Evolutionary conservation across 2,888 invertebrate species (phyloP).

Genomic region (Listrodromus nycthemerus): DNA sequence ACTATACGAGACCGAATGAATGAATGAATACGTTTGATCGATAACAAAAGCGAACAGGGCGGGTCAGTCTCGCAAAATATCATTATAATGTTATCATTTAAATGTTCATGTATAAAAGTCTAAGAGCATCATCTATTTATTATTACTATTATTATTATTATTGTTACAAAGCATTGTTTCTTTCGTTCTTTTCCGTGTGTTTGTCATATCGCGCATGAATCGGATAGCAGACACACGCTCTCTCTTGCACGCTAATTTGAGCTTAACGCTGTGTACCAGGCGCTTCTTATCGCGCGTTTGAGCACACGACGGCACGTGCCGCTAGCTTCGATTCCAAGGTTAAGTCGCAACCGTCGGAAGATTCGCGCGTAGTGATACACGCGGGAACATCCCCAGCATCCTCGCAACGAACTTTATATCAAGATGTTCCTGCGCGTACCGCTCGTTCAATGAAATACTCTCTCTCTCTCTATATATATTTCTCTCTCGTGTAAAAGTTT

Average conservation of each 20-base stretch:
- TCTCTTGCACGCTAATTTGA: slow-evolving; percentile 76
- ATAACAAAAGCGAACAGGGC: slow-evolving; percentile 33
- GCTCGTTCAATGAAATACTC: slow-evolving; percentile 54
- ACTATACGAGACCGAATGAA: slow-evolving; percentile 14
- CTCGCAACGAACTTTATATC: slow-evolving; percentile 56
- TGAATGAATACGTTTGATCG: neutral
- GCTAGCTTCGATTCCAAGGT: slow-evolving; percentile 50
- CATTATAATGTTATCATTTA: slow-evolving; percentile 68
- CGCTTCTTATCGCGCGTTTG: slow-evolving; percentile 67
- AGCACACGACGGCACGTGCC: slow-evolving; percentile 63
- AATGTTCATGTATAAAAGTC: slow-evolving; percentile 71
- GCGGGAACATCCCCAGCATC: slow-evolving; percentile 58
- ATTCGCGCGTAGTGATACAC: slow-evolving; percentile 29
- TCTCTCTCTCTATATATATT: slow-evolving; percentile 18
- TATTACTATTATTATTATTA: slow-evolving; percentile 70
- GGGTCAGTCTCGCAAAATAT: slow-evolving; percentile 43
- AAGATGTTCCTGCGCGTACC: slow-evolving; percentile 62
- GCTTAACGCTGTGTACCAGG: slow-evolving; percentile 70
- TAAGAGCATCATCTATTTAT: slow-evolving; percentile 71
- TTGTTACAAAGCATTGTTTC: slow-evolving; percentile 76
- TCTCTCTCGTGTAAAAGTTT: slow-evolving; percentile 32
- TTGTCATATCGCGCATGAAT: slow-evolving; percentile 77
- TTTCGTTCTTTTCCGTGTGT: slow-evolving; percentile 72
- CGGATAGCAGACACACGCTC: slow-evolving; percentile 76
- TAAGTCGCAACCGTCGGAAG: slow-evolving; percentile 27